Evolutionary conservation across 2,888 invertebrate genomes (phyloP), one percentile per base, ranked within the genome.

Genomic region (Cataglyphis albicans): DNA sequence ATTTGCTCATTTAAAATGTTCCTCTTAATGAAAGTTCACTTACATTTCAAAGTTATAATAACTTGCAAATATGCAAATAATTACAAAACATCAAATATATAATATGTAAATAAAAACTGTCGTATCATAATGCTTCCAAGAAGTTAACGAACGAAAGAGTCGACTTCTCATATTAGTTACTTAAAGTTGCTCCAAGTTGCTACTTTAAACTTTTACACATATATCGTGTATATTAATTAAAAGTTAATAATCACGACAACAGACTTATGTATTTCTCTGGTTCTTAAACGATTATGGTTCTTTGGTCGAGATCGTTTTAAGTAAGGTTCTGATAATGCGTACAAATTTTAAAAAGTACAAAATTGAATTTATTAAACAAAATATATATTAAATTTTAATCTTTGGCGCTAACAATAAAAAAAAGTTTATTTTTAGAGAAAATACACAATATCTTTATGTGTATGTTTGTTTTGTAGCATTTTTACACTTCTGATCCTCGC

Each of bases 251-350:
- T 38, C 25, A 15, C 12, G 57, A 38, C 6, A 25, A 18, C 25
- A 41, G 38, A 5, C 0, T 55, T 25, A n/a, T 48, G 21, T 3
- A 38, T 72, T 57, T 35, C 10, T 21, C 35, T 21, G 35, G 1
- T 15, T 72, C 35, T 68, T 21, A 55, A 72, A 72, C 6, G 35
- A 72, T 70, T 35, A 35, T 21, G 5, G 35, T 35, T 55, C 21
- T 38, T 10, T 38, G 35, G 55, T 9, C 15, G 21, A 15, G 25
- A 35, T 21, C 9, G 35, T 55, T 70, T 70, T 21, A 15, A 52
- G 52, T 35, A 25, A 21, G 35, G 55, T 55, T 70, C 10, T 35
- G 1, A 35, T 15, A 15, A 9, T 21, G 2, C 21, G 3, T 15
- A 32, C 6, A n/a, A 35, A 55, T 7, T 21, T 55, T 1, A 18